These are phyloP conservation scores for Nematostella vectensis DNA, from an alignment of 92 coral and sea anemone species.

Conservation along the genomic window DNA sequence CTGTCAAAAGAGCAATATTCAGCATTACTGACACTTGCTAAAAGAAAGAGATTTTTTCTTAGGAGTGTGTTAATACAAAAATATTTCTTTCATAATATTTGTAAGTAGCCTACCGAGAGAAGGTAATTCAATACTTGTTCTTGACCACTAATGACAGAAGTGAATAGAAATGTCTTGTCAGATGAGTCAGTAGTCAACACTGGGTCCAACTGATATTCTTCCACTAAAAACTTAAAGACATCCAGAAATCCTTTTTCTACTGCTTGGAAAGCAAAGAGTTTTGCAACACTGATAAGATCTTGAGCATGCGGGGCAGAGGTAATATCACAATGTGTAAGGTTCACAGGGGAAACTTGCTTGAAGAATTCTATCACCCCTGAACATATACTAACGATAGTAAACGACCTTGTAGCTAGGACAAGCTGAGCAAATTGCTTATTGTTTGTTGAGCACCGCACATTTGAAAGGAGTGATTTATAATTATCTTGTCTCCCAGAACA, in stretches of 20 bases:
- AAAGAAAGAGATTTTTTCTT: too few species aligned
- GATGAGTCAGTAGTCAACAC: slow-evolving; percentile 20
- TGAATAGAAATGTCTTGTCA: slow-evolving; percentile 53
- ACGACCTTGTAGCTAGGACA: slow-evolving; percentile 77
- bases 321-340: neutral
- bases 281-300: slow-evolving; percentile 33
- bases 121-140: slow-evolving; percentile 41
- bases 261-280: slow-evolving; percentile 71
- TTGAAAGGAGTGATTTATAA: slow-evolving; percentile 63
- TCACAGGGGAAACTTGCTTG: slow-evolving; percentile 20
- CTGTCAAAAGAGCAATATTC: too few species aligned
- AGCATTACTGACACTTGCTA: too few species aligned
- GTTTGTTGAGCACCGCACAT: slow-evolving; percentile 71
- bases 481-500: slow-evolving; percentile 71
- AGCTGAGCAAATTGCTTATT: slow-evolving; percentile 63
- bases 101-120: slow-evolving; percentile 46
- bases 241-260: slow-evolving; percentile 59
- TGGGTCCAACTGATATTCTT: slow-evolving; percentile 35
- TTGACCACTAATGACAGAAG: slow-evolving; percentile 57
- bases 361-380: slow-evolving; percentile 59
- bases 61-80: too few species aligned
- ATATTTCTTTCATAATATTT: too few species aligned
- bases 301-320: slow-evolving; percentile 22
- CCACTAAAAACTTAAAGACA: slow-evolving; percentile 53
- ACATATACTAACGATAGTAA: slow-evolving; percentile 64